phyloP scores from a whole-genome alignment of 2,888 invertebrate species.

The Polydrusus cervinus region DNA sequence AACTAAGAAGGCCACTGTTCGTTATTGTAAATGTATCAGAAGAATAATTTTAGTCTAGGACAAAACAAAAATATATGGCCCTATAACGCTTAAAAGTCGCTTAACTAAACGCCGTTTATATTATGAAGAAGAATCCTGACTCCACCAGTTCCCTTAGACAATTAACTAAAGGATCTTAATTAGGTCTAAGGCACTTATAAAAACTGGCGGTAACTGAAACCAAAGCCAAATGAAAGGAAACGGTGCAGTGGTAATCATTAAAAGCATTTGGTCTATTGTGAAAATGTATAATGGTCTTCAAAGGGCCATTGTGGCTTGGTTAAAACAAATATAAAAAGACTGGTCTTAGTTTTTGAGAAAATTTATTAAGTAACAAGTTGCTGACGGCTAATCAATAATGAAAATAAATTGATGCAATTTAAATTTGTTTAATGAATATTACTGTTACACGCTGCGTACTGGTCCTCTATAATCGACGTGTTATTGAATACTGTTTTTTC shows the following conservation, averaged over 20 bases:
- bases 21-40: too few relatives aligned
- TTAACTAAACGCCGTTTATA: conserved; percentile 1
- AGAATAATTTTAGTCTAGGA: too few relatives aligned
- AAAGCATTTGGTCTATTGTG: conserved; percentile 46
- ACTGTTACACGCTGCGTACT: neutral
- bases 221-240: conserved; percentile 40
- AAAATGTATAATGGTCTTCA: conserved; percentile 43
- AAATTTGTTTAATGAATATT: conserved; percentile 17
- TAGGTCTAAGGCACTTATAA: conserved; percentile 15
- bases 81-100: neutral
- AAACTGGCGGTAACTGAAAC: conserved; percentile 40
- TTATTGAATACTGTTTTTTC: neutral
- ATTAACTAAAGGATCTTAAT: conserved; percentile 7
- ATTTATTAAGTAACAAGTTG: conserved; percentile 25
- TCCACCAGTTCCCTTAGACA: neutral
- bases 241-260: conserved; percentile 47
- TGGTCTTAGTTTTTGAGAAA: conserved; percentile 26
- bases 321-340: conserved; percentile 37
- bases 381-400: conserved; percentile 22
- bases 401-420: conserved; percentile 19
- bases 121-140: neutral
- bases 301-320: conserved; percentile 35
- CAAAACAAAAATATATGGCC: too few relatives aligned
- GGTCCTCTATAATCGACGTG: neutral
- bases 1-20: too few relatives aligned